A percentile compares a stretch with the other conserved stretches of the same genome.
Conservation (phyloP, 2,113 vertebrate species). For the Anarrhichthys ocellatus region DNA sequence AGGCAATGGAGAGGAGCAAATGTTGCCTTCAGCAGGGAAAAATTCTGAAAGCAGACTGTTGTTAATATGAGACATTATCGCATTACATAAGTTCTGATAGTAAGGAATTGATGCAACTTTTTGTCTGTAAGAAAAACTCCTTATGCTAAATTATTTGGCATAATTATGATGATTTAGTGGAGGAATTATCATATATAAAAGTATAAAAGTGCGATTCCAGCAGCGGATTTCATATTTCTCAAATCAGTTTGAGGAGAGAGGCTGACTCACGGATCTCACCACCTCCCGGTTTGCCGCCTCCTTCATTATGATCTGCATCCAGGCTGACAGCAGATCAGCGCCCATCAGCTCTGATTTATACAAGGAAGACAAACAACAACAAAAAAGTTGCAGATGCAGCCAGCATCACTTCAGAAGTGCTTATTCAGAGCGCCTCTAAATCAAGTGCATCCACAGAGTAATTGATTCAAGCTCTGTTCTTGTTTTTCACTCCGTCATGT, state of each 20-base stretch:
- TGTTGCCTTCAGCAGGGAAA: slow-evolving; percentile 7
- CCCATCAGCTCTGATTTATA: slow-evolving; percentile 44
- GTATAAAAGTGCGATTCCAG: background rate
- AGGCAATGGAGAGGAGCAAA: slow-evolving; percentile 8
- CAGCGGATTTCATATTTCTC: slow-evolving; percentile 27
- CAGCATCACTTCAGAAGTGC: slow-evolving; percentile 50
- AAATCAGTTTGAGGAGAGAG: slow-evolving; percentile 22
- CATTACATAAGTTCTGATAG: background rate
- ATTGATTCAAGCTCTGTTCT: slow-evolving; percentile 59
- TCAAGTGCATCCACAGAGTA: slow-evolving; percentile 43
- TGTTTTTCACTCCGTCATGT: slow-evolving; percentile 45
- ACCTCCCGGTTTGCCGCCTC: slow-evolving; percentile 18
- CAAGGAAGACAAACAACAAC: background rate
- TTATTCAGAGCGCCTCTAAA: slow-evolving; percentile 41
- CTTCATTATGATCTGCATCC: slow-evolving; percentile 32
- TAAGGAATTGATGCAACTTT: too few species aligned
- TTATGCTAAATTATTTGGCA: background rate
- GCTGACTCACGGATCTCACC: slow-evolving; percentile 46
- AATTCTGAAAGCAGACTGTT: background rate
- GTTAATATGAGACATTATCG: slow-evolving; percentile 1
- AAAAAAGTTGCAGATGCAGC: slow-evolving; percentile 27
- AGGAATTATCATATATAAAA: background rate
- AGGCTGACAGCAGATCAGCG: slow-evolving; percentile 47
- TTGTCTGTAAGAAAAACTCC: background rate
- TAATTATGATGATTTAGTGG: background rate